These are phyloP conservation scores for Gymnopithys bicolor DNA, from an alignment of 2,797 vertebrate genomes.

Conservation along the genomic window DNA sequence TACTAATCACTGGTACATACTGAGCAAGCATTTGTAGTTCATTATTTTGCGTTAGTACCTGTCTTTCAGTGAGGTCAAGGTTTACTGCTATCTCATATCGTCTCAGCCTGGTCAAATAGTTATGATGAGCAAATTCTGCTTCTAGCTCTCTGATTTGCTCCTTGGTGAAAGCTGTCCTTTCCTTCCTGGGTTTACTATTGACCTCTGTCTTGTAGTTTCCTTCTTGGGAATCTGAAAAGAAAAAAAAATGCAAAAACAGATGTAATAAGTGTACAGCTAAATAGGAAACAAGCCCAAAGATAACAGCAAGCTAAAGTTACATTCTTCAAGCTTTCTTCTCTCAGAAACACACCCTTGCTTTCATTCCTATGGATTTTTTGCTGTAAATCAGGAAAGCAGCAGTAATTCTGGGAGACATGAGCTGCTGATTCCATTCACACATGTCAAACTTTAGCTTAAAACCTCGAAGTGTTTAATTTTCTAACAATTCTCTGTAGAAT, in stretches of 20 bases:
- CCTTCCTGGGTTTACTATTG: constrained; percentile 98
- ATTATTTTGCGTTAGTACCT: constrained; percentile 81
- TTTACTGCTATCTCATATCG: constrained; percentile 99
- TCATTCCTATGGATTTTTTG: background rate
- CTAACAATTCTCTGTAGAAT: background rate
- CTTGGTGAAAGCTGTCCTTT: constrained; percentile 99
- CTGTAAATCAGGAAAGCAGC: background rate
- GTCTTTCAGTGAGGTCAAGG: constrained; percentile 98
- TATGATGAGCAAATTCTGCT: constrained; percentile 99
- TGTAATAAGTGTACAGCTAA: background rate
- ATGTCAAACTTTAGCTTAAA: background rate
- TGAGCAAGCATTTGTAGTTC: background rate
- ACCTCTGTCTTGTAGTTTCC: constrained; percentile 97
- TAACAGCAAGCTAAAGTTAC: background rate
- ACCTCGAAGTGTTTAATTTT: constrained; percentile 4
- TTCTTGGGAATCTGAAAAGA: constrained; percentile 93
- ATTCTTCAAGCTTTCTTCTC: background rate
- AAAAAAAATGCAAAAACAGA: constrained; percentile 72
- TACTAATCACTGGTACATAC: background rate
- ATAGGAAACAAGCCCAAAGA: background rate
- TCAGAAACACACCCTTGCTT: background rate
- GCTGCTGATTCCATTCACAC: background rate
- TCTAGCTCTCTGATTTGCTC: constrained; percentile 99
- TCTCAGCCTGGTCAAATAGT: constrained; percentile 97
- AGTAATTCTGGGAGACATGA: background rate